Evolutionary conservation across 2,797 vertebrate species (phyloP), one percentile per base, ranked within the genome.

Genomic region (Mus caroli): DNA sequence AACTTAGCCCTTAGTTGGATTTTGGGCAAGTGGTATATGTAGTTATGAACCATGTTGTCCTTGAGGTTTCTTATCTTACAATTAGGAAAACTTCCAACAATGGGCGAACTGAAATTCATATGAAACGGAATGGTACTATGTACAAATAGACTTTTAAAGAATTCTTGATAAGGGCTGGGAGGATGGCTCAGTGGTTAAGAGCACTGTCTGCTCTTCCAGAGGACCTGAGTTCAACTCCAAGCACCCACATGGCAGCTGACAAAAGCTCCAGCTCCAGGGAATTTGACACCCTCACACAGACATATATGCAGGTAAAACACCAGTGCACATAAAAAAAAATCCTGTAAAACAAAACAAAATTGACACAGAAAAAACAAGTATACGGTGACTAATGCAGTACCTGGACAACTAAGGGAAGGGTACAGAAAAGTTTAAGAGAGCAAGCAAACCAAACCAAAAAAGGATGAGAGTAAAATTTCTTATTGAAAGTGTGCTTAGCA

Each of bases 61-160:
- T 93, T 9, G 62, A 77, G 31, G 84, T 64, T 82, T 82, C 22
- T 54, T 62, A 9, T 91, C 5, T 87, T 97, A 50, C 79, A 96
- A 94, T 20, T 50, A 77, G 17, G 40, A 91, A 86, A 67, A 26
- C 84, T 64, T 90, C 84, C 4, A 89, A 37, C 26, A 43, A 73
- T 88, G 52, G 75, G 88, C 86, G n/a, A 54, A 73, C 26, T 54
- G 82, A 69, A 94, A 69, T 78, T 84, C 15, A 76, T 86, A 26
- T 77, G 76, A 97, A 82, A 88, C 17, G 62, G 37, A 82, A 52
- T 75, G 37, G 17, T 82, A n/a, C 2, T 78, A 10, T 73, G 34
- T 95, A 24, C 9, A 86, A 31, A 76, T 87, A 37, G 26, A 7
- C 73, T 75, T 95, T 79, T 92, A 24, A 73, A 76, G 28, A 76